phyloP scores from a whole-genome alignment of 2,797 vertebrate genomes.

The Hippocampus kuda region DNA sequence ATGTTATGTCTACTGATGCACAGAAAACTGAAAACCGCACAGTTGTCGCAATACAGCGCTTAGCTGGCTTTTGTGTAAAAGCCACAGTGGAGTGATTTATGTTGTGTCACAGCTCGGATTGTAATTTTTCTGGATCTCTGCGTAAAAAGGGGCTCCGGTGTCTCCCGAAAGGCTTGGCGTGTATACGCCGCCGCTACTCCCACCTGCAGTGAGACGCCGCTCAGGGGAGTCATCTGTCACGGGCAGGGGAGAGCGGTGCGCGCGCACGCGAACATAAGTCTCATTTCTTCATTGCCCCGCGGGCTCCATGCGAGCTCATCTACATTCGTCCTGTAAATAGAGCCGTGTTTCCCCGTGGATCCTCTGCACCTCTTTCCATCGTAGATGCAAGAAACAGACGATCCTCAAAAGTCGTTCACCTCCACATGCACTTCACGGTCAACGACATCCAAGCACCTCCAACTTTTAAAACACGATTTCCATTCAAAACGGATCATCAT shows the following conservation, averaged over 20 bases:
- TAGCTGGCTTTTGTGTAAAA: no score
- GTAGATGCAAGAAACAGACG: slow-evolving; percentile 18
- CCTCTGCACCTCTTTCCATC: slow-evolving; percentile 13
- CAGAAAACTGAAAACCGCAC: no score
- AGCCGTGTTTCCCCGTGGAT: slow-evolving; percentile 8
- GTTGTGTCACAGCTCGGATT: background rate
- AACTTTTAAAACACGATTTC: no score
- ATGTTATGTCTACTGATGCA: no score
- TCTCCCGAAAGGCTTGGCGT: slow-evolving; percentile 21
- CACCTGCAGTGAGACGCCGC: slow-evolving; percentile 24
- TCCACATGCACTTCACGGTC: slow-evolving; percentile 30
- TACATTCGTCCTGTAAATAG: slow-evolving; percentile 35
- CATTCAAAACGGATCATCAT: no score
- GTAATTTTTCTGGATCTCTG: background rate
- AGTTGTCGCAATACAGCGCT: no score
- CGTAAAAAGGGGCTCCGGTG: background rate
- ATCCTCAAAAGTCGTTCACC: slow-evolving; percentile 32
- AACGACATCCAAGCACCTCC: background rate
- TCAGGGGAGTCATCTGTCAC: slow-evolving; percentile 37
- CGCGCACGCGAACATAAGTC: slow-evolving; percentile 17
- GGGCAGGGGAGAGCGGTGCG: slow-evolving; percentile 15
- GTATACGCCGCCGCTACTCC: slow-evolving; percentile 43
- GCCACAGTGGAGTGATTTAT: no score
- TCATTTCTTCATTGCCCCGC: slow-evolving; percentile 31
- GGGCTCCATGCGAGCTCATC: slow-evolving; percentile 29